Base-by-base conservation (phyloP, 2,888 invertebrate species). In the Brachyopa scutellaris region DNA sequence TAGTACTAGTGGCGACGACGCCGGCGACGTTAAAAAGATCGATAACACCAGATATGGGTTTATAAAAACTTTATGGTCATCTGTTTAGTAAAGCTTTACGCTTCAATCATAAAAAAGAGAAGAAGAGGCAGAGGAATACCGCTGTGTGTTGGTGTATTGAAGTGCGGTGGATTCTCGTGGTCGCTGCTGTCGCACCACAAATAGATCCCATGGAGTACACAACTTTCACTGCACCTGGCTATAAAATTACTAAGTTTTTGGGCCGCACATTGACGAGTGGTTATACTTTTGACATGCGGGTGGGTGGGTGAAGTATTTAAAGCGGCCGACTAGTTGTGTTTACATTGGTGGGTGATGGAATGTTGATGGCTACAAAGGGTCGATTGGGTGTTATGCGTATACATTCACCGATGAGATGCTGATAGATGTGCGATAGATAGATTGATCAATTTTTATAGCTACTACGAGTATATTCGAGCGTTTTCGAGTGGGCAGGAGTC, bases 171-270 rank as follows among this genome's bases (percentile, higher is more conserved):
- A n/a, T n/a, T 53, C 53, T 47, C 33, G 51, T 67, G 67, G 76
- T 61, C 61, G 29, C 62, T 36, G 26, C 45, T 38, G 76, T 77
- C 55, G 21, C 13, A 70, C 45, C 62, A 67, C 73, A 73, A 79
- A 73, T 79, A 67, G 55, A 55, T 55, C 74, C n/a, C 42, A 66
- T 59, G 59, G 51, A 72, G 64, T 72, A 26, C 26, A 72, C 51
- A 79, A 73, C 79, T 74, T 74, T 79, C 79, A 79, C 74, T 79
- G 67, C 73, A 79, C 73, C 79, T 64, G 70, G 61, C 21, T 51
- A 53, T 73, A 79, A 66, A 79, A 73, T 53, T 62, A 57, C 49
- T 40, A 70, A 49, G 38, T 40, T 66, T 64, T 53, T 53, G 11
- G 70, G 45, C 66, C 73, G 33, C 45, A 66, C 53, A 53, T 51